Conservation (phyloP, 2,888 invertebrate species). For the Coelogynopora nodosa region DNA sequence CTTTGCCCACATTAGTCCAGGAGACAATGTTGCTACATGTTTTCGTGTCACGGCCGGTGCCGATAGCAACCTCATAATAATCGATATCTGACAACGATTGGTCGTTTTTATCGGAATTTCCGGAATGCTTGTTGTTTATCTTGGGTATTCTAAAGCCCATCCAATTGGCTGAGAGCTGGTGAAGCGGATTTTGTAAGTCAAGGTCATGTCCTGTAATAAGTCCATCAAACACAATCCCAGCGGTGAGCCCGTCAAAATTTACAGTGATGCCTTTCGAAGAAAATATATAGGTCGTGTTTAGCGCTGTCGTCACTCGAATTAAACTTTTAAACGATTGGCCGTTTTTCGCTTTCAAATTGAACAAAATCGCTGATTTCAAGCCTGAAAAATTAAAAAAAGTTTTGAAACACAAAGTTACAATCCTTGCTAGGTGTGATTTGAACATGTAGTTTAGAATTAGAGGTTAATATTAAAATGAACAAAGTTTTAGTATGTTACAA, state of each 20-base stretch:
- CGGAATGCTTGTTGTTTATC: background rate
- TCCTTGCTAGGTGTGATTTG: too few species aligned
- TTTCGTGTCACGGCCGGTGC: background rate
- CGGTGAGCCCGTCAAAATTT: background rate
- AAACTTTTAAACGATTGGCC: background rate
- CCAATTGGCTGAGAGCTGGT: background rate
- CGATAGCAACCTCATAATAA: background rate
- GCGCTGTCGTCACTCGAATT: background rate
- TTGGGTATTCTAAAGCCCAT: background rate
- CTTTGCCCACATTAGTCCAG: background rate
- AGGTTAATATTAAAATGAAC: too few species aligned
- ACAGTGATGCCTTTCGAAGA: background rate
- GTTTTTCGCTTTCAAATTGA: conserved; percentile 1
- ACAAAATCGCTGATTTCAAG: background rate
- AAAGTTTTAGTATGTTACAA: too few species aligned
- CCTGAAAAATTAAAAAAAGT: background rate
- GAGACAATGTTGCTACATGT: background rate
- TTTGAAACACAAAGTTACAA: too few species aligned
- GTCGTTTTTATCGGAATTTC: background rate
- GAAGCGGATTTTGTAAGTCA: background rate
- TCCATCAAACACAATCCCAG: conserved; percentile 24
- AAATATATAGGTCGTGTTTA: background rate
- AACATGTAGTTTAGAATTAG: too few species aligned
- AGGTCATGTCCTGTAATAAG: conserved; percentile 10
- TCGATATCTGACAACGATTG: background rate